A percentile compares a stretch with the other conserved stretches of the same genome.
phyloP scores from a whole-genome alignment of 2,797 vertebrate genomes.

The Fratercula arctica region DNA sequence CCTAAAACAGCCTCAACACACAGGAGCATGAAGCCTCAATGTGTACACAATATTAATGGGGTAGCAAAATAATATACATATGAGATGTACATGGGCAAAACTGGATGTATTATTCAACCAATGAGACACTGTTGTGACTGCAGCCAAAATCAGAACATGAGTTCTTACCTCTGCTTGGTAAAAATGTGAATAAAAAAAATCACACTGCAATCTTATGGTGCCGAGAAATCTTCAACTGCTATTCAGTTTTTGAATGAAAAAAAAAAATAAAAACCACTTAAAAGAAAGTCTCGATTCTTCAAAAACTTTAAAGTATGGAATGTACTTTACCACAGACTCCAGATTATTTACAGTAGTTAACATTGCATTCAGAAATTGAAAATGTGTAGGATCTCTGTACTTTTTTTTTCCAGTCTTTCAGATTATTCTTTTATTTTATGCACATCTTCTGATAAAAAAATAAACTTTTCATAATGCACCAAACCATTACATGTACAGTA shows the following conservation, averaged over 20 bases:
- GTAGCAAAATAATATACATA: background rate
- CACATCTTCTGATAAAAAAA: background rate
- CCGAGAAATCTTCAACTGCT: background rate
- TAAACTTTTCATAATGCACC: background rate
- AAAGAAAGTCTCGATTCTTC: background rate
- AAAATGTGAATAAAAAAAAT: background rate
- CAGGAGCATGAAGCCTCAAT: background rate
- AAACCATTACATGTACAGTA: background rate
- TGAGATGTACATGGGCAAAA: background rate
- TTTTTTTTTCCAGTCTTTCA: background rate
- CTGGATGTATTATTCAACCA: background rate
- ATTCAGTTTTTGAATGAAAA: background rate
- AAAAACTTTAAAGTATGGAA: background rate
- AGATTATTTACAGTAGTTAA: background rate
- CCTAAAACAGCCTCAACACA: slow-evolving; percentile 8
- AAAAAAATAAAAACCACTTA: background rate
- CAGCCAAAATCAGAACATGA: background rate
- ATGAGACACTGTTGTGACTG: background rate
- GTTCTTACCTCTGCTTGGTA: background rate
- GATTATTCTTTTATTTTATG: background rate
- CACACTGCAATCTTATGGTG: background rate
- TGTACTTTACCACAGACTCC: background rate
- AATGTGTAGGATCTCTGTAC: background rate
- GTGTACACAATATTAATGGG: background rate
- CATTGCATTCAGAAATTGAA: background rate